Evolutionary conservation across 2,888 invertebrate species (phyloP).

Genomic region (Achlya flavicornis): DNA sequence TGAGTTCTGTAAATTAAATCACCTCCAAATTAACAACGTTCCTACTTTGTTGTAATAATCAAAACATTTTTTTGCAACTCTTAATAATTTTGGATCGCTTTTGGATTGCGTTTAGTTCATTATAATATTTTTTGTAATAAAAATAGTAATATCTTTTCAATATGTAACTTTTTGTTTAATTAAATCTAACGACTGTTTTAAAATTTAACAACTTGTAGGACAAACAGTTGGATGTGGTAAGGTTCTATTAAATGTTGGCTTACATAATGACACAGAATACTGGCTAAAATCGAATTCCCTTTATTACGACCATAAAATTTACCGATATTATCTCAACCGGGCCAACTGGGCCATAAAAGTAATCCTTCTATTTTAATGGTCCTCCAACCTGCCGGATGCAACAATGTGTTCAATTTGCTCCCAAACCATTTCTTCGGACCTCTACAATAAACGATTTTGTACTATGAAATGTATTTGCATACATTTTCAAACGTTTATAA

Average conservation of each 20-base stretch:
- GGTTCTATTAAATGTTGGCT: constrained; percentile 52
- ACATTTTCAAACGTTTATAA: not conserved
- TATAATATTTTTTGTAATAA: not conserved
- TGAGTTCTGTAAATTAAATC: constrained; percentile 71
- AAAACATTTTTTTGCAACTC: not conserved
- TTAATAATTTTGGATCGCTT: not conserved
- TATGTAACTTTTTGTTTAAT: too few relatives aligned
- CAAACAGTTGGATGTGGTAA: constrained; percentile 25
- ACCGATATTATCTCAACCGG: constrained; percentile 80
- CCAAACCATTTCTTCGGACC: constrained; percentile 44
- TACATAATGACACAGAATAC: constrained; percentile 76
- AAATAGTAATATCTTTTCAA: not conserved
- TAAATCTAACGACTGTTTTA: too few relatives aligned
- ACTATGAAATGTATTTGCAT: constrained; percentile 45
- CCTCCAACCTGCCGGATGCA: constrained; percentile 76
- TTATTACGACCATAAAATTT: constrained; percentile 81
- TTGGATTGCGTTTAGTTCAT: not conserved
- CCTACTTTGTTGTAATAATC: not conserved
- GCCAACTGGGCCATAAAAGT: constrained; percentile 78
- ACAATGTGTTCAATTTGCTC: constrained; percentile 73
- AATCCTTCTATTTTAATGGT: constrained; percentile 81
- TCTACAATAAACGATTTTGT: constrained; percentile 44
- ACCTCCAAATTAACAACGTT: constrained; percentile 47
- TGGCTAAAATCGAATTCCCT: constrained; percentile 80
- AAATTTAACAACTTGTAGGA: not conserved